phyloP scores from a whole-genome alignment of 2,113 vertebrate species.

The Brachyhypopomus gauderio region DNA sequence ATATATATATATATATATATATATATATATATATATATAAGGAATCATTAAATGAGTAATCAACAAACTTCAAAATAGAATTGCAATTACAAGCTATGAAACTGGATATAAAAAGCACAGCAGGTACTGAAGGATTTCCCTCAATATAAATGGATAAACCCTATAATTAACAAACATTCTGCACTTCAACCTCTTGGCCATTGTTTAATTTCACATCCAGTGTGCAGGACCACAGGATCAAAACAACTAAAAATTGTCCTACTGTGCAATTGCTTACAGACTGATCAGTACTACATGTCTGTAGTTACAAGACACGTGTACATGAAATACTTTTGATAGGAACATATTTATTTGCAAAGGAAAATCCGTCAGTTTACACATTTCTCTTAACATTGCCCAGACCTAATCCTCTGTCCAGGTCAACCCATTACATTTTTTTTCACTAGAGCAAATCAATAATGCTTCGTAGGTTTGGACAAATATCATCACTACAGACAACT shows the following conservation, averaged over 20 bases:
- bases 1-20: too few species aligned
- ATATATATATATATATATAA: too few species aligned
- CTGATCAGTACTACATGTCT: not conserved
- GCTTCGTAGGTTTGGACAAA: slow-evolving; percentile 28
- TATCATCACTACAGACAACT: slow-evolving; percentile 23
- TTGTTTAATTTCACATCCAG: not conserved
- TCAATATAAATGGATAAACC: not conserved
- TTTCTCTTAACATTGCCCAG: slow-evolving; percentile 34
- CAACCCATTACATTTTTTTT: slow-evolving; percentile 31
- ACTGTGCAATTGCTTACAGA: slow-evolving; percentile 14
- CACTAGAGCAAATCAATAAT: slow-evolving; percentile 18
- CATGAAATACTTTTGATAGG: not conserved
- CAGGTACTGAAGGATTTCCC: not conserved
- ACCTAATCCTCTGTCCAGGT: slow-evolving; percentile 28
- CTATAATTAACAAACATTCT: not conserved
- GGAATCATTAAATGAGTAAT: not conserved
- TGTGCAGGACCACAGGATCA: not conserved
- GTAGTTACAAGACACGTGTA: not conserved
- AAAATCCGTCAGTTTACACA: not conserved
- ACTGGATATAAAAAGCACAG: not conserved
- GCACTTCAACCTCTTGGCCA: not conserved
- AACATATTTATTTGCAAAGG: not conserved
- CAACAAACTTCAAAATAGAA: not conserved
- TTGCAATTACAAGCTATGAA: not conserved
- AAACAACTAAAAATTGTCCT: not conserved